Evolutionary conservation across 1,140 invertebrate genomes (phyloP).

Genomic region (Sinella curviseta): DNA sequence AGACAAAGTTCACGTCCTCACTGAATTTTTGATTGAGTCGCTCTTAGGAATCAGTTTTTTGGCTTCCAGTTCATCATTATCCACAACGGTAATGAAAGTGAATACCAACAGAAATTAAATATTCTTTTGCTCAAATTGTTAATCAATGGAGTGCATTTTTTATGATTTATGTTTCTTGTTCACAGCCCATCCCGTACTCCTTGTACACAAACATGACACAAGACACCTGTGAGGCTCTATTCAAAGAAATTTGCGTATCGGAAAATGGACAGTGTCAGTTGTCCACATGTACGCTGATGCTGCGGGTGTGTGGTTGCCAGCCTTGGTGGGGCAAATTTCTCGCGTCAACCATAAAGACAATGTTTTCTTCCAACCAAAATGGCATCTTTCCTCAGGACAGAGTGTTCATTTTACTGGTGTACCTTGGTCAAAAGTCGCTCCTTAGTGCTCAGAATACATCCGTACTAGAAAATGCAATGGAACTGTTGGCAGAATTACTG

Average conservation of each 20-base stretch:
- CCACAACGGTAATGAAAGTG: slow-evolving; percentile 37
- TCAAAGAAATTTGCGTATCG: slow-evolving; percentile 68
- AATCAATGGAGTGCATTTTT: slow-evolving; percentile 49
- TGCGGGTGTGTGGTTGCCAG: slow-evolving; percentile 74
- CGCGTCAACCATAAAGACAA: slow-evolving; percentile 72
- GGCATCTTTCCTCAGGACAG: slow-evolving; percentile 83
- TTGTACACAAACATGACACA: slow-evolving; percentile 63
- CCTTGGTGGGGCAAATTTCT: slow-evolving; percentile 87
- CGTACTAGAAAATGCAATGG: slow-evolving; percentile 55
- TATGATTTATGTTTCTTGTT: slow-evolving; percentile 14
- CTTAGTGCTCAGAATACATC: slow-evolving; percentile 60
- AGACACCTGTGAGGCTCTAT: slow-evolving; percentile 67
- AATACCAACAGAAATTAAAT: too few relatives aligned
- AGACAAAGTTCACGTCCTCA: slow-evolving; percentile 76
- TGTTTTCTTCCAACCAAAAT: slow-evolving; percentile 76
- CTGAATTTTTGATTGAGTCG: slow-evolving; percentile 77
- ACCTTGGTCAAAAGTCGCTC: slow-evolving; percentile 79
- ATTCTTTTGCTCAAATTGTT: slow-evolving; percentile 9
- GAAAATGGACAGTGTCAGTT: slow-evolving; percentile 67
- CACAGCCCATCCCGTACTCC: slow-evolving; percentile 56
- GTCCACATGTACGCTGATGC: slow-evolving; percentile 71
- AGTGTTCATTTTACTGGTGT: slow-evolving; percentile 81
- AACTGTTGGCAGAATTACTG: slow-evolving; percentile 57
- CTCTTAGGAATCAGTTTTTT: slow-evolving; percentile 60
- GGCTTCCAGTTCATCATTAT: slow-evolving; percentile 58